These are phyloP conservation scores for Polypedilum pembai DNA, from an alignment of 1,140 invertebrate genomes.

Conservation along the genomic window DNA sequence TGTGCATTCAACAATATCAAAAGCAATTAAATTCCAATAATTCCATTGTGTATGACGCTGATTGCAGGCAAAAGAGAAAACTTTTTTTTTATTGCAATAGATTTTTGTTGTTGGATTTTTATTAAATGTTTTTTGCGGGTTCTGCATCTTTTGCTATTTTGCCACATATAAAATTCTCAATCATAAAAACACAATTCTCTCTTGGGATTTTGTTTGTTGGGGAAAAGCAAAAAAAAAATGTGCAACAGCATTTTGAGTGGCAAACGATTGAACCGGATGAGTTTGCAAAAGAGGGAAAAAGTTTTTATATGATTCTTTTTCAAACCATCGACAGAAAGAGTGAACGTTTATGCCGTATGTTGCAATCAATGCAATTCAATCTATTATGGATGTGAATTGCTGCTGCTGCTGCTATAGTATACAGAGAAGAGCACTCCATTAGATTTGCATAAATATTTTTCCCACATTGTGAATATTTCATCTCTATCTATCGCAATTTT, in stretches of 20 bases:
- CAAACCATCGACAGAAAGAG: too few relatives aligned
- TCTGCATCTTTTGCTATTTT: not conserved
- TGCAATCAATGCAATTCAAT: conserved; percentile 28
- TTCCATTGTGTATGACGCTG: not conserved
- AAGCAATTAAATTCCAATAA: conserved; percentile 28
- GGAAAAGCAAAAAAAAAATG: too few relatives aligned
- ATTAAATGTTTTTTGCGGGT: not conserved
- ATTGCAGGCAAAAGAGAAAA: not conserved
- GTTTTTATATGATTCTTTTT: too few relatives aligned
- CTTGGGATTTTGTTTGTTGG: not conserved
- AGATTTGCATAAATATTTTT: conserved; percentile 27
- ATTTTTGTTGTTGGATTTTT: not conserved
- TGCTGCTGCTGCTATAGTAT: too few relatives aligned
- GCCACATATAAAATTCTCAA: not conserved
- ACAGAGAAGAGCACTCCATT: not conserved
- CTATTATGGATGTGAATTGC: not conserved
- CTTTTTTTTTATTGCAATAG: not conserved
- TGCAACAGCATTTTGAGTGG: conserved; percentile 13
- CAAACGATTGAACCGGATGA: conserved; percentile 11
- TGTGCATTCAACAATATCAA: conserved; percentile 28
- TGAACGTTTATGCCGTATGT: not conserved
- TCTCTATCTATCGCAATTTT: not conserved
- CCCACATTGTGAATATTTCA: not conserved
- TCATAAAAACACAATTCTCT: not conserved
- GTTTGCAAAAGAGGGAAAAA: not conserved